Conservation (phyloP, 1,140 invertebrate genomes). For the Lepidostoma basale region DNA sequence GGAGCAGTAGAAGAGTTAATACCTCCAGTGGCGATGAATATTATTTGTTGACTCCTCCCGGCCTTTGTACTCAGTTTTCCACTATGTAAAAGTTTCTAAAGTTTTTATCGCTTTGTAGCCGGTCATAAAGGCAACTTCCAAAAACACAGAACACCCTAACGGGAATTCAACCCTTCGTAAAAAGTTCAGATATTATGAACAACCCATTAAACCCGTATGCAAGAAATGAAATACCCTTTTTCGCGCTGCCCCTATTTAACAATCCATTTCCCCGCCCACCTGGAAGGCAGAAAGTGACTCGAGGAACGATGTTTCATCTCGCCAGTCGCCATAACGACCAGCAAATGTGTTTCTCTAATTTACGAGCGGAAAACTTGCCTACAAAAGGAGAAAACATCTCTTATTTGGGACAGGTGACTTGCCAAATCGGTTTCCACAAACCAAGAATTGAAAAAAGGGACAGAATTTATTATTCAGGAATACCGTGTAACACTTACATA, state of each 20-base stretch:
- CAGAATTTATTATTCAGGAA: not conserved
- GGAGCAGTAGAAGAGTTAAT: too few species aligned
- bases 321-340: conserved; percentile 29
- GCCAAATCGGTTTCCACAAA: not conserved
- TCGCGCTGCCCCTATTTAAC: not conserved
- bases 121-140: conserved; percentile 4
- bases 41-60: conserved; percentile 13
- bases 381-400: conserved; percentile 18
- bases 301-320: conserved; percentile 32
- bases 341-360: conserved; percentile 36
- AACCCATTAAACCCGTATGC: not conserved
- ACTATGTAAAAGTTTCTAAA: conserved; percentile 4
- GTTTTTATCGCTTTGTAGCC: conserved; percentile 25
- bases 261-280: not conserved
- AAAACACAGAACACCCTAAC: not conserved
- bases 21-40: conserved; percentile 1
- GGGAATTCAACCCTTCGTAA: not conserved
- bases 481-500: too few species aligned
- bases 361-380: conserved; percentile 24
- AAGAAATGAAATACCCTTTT: not conserved
- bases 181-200: not conserved
- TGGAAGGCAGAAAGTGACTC: conserved; percentile 5
- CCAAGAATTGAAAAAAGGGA: conserved; percentile 15
- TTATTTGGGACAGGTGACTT: conserved; percentile 26
- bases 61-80: conserved; percentile 19